Conservation (phyloP, 2,797 vertebrate genomes). For the Erethizon dorsatum region DNA sequence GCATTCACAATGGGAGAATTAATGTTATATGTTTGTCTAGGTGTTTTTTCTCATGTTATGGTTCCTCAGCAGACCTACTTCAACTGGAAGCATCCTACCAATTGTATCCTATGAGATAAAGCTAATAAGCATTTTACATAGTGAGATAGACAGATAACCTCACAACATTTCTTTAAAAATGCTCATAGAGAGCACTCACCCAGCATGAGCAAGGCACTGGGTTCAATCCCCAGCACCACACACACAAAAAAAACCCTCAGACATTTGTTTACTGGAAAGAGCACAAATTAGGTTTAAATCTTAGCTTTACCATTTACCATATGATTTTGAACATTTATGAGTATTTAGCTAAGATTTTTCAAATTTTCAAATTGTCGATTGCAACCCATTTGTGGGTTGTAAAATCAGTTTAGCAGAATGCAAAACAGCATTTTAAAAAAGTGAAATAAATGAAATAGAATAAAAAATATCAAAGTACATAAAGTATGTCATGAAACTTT, state of each 20-base stretch:
- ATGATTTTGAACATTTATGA: slow-evolving; percentile 40
- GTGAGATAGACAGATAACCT: neutral
- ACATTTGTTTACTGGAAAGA: slow-evolving; percentile 2
- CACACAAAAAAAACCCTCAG: neutral
- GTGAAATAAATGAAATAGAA: neutral
- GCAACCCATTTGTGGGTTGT: neutral
- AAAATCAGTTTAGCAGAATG: slow-evolving; percentile 17
- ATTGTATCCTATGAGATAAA: neutral
- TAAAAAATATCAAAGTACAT: slow-evolving; percentile 25
- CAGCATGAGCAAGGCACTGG: neutral
- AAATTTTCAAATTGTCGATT: neutral
- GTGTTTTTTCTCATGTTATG: neutral
- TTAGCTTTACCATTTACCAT: slow-evolving; percentile 14
- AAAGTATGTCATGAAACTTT: slow-evolving; percentile 47
- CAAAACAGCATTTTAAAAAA: slow-evolving; percentile 22
- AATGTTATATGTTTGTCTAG: slow-evolving; percentile 9
- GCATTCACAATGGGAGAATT: neutral
- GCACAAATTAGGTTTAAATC: neutral
- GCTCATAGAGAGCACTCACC: neutral
- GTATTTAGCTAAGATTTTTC: slow-evolving; percentile 11
- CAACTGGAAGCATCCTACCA: neutral
- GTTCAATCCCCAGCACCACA: neutral
- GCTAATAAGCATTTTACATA: neutral
- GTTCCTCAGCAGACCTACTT: neutral
- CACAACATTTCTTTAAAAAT: slow-evolving; percentile 6